Base-by-base conservation (phyloP, 2,113 vertebrate species). In the Oenanthe melanoleuca region DNA sequence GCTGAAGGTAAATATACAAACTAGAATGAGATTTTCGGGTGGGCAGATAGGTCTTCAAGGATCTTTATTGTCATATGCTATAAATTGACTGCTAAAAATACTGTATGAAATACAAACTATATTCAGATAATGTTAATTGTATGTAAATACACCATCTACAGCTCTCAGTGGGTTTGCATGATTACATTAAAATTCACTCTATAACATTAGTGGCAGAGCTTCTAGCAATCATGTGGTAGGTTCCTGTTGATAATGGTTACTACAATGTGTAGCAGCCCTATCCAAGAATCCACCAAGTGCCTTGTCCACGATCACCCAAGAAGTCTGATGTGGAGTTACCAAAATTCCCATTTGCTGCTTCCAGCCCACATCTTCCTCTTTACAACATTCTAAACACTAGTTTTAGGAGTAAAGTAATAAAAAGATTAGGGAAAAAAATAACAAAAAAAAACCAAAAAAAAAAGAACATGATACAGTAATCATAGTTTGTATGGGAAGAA, bases 31-130 rank as follows among this genome's bases (percentile, higher is more conserved):
- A 72, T 53, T 78, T 91, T 44, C 15, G 21, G 26, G 12, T 22
- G 33, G 12, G 77, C 21, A 33, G 18, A 42, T n/a, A 49, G 7
- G 28, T 88, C 55, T 82, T 74, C 59, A 77, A 92, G 65, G 73
- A 53, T 53, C 34, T 94, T 96, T 95, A 78, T 67, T 93, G 60
- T 29, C 64, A 64, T 78, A 59, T 53, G 17, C 14, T 52, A 84
- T 64, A 74, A 73, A 83, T 34, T 40, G 15, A 49, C 47, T 86
- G 19, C 87, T 92, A 80, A 95, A 94, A 96, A 74, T 71, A 73
- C 31, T 42, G 11, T 45, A 75, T 60, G 65, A 92, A 86, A 81
- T 40, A 49, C 13, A 31, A 86, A 61, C 57, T 57, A 52, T 64
- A 85, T 72, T 57, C 53, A 86, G 29, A 56, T 5, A 44, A 24